A percentile compares a stretch with the other conserved stretches of the same genome.
These are phyloP conservation scores for Silurus meridionalis DNA, from an alignment of 2,113 vertebrate genomes.

Conservation along the genomic window DNA sequence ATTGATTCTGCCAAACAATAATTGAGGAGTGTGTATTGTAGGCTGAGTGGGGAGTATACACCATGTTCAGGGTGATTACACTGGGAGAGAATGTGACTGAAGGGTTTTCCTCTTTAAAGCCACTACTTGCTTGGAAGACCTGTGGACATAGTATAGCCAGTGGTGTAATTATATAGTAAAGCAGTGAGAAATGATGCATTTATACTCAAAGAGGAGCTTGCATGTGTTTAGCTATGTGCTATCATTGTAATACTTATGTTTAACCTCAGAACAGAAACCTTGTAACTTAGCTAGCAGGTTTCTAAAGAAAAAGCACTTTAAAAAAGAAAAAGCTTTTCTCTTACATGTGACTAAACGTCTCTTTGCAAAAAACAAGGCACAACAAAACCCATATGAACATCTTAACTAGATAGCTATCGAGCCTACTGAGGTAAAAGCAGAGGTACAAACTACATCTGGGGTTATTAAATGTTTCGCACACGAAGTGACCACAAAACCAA, in stretches of 20 bases:
- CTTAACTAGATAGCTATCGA: not conserved
- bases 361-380: not conserved
- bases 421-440: not conserved
- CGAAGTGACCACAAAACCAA: too few relatives aligned
- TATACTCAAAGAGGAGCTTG: not conserved
- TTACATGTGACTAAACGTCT: not conserved
- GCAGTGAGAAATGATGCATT: too few relatives aligned
- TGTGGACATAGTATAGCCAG: not conserved
- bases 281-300: not conserved
- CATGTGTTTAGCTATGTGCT: not conserved
- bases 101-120: not conserved
- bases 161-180: not conserved
- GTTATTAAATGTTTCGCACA: not conserved
- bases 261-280: not conserved
- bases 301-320: not conserved
- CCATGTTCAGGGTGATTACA: not conserved
- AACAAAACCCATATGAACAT: not conserved
- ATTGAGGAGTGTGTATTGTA: conserved; percentile 29
- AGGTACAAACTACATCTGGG: not conserved
- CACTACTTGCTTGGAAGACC: not conserved
- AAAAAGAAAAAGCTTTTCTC: not conserved
- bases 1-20: not conserved
- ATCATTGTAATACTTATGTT: not conserved
- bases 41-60: conserved; percentile 11
- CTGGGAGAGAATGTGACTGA: not conserved